These are phyloP conservation scores for Enteromius mattozi DNA, from an alignment of 2,797 vertebrate species.

Conservation along the genomic window DNA sequence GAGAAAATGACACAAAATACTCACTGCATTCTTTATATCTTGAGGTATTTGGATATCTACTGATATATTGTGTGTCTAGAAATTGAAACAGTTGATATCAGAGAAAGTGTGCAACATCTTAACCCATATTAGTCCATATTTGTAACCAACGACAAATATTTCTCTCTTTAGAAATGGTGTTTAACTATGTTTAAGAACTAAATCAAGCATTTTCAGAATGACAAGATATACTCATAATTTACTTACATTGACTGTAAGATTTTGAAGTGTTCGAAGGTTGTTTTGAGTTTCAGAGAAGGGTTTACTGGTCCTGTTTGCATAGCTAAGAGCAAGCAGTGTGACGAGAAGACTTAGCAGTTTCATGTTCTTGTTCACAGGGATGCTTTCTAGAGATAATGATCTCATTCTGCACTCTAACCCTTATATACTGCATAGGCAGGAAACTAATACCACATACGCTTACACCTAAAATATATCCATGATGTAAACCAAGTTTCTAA, in stretches of 20 bases:
- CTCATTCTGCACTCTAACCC: slow-evolving; percentile 39
- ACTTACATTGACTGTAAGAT: slow-evolving; percentile 20
- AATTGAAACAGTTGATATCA: slow-evolving; percentile 4
- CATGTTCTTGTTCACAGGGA: slow-evolving; percentile 54
- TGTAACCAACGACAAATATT: background rate
- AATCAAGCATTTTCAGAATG: background rate
- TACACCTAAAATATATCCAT: slow-evolving; percentile 1
- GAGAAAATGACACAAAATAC: background rate
- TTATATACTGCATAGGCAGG: slow-evolving; percentile 54
- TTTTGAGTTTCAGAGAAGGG: fast-evolving
- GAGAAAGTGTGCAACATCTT: background rate
- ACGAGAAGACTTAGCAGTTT: slow-evolving; percentile 44
- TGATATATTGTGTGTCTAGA: fast-evolving
- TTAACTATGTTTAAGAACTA: background rate
- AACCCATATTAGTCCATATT: background rate
- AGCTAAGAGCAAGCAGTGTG: background rate
- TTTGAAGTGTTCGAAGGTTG: fast-evolving
- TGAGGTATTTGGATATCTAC: background rate
- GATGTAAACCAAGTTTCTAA: slow-evolving; percentile 37
- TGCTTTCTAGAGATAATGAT: slow-evolving; percentile 58
- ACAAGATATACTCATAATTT: background rate
- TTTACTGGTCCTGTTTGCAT: background rate
- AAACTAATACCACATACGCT: slow-evolving; percentile 34
- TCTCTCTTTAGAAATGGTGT: background rate
- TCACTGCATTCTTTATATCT: background rate